Evolutionary conservation across 2,888 invertebrate species (phyloP).

Genomic region (Drosophila gaucha): DNA sequence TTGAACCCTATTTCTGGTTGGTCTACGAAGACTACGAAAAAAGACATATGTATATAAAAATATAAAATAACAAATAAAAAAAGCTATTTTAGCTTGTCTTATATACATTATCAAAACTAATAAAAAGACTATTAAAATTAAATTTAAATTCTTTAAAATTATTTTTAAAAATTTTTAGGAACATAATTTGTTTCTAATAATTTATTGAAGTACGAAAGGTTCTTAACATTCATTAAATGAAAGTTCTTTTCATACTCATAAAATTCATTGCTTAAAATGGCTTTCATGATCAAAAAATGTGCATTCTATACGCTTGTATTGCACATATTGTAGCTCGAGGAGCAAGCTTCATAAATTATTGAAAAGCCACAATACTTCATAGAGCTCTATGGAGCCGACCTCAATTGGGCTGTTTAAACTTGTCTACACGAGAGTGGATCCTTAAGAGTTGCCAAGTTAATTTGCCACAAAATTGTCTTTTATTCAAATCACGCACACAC

Average conservation of each 20-base stretch:
- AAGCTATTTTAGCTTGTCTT: no score
- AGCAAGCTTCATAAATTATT: conserved; percentile 9
- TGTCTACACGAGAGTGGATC: conserved; percentile 2
- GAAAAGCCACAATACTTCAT: conserved; percentile 10
- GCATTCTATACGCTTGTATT: conserved; percentile 1
- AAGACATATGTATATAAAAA: no score
- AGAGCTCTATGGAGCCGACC: conserved; percentile 4
- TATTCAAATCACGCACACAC: conserved; percentile 34
- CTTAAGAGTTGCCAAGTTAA: conserved; percentile 48
- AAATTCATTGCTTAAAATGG: not conserved
- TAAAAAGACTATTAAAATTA: no score
- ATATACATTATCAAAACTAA: no score
- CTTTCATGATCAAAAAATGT: not conserved
- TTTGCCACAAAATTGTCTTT: conserved; percentile 52
- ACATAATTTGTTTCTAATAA: not conserved
- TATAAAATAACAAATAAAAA: no score
- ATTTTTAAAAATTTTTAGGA: not conserved
- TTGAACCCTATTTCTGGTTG: no score
- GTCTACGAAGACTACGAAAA: no score
- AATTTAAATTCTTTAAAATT: no score
- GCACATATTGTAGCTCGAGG: not conserved
- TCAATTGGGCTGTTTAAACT: conserved; percentile 18
- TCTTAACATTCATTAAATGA: not conserved
- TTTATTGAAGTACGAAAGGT: no score
- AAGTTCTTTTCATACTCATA: not conserved